Percentiles rank a stretch among this genome's conserved stretches.
phyloP scores from a whole-genome alignment of 23 tunicate genomes.

The Ascidia mentula region DNA sequence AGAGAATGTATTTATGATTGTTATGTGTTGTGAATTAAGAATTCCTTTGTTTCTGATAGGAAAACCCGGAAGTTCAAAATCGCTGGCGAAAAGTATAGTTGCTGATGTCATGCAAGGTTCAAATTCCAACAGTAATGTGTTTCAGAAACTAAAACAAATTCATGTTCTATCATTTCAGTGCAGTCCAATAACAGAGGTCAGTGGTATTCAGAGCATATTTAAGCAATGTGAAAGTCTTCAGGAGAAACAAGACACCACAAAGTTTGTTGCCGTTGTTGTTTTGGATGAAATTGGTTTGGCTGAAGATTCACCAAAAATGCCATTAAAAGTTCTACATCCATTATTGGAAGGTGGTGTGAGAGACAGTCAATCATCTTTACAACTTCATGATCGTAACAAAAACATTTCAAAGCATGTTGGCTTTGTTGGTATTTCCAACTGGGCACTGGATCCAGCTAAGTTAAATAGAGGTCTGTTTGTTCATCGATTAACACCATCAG shows the following conservation, averaged over 20 bases:
- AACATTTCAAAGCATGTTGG: slow-evolving; percentile 31
- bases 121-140: slow-evolving; percentile 33
- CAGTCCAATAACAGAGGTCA: slow-evolving; percentile 73
- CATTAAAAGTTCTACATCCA: slow-evolving; percentile 76
- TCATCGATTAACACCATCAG: slow-evolving; percentile 43
- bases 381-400: neutral
- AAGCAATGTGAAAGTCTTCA: slow-evolving; percentile 58
- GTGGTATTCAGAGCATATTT: slow-evolving; percentile 64
- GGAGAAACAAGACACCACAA: slow-evolving; percentile 22
- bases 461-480: slow-evolving; percentile 79
- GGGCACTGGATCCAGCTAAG: slow-evolving; percentile 87
- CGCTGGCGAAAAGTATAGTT: slow-evolving; percentile 77
- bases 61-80: slow-evolving; percentile 88
- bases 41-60: slow-evolving; percentile 80
- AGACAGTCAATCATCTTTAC: neutral
- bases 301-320: slow-evolving; percentile 89
- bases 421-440: slow-evolving; percentile 82
- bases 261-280: slow-evolving; percentile 71
- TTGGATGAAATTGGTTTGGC: slow-evolving; percentile 81
- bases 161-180: slow-evolving; percentile 74
- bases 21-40: slow-evolving; percentile 68
- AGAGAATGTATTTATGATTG: slow-evolving; percentile 81
- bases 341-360: slow-evolving; percentile 58
- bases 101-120: slow-evolving; percentile 69
- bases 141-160: slow-evolving; percentile 56